Evolutionary conservation across 1,140 invertebrate genomes (phyloP).

Genomic region (Asbolus verrucosus): DNA sequence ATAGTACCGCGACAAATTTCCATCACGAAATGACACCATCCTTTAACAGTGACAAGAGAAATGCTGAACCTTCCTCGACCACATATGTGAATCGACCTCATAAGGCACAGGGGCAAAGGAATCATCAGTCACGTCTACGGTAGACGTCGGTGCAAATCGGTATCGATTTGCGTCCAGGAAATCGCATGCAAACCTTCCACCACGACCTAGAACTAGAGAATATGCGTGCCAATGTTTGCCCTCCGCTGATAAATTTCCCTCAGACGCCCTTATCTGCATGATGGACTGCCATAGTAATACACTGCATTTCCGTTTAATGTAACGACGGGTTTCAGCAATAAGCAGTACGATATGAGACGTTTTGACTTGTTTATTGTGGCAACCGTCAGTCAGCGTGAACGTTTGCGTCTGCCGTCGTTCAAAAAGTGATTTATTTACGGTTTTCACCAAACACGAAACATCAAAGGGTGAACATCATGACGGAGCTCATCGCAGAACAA

Average conservation of each 20-base stretch:
- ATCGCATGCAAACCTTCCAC: conserved; percentile 12
- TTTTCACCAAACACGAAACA: too few species aligned
- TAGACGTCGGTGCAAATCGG: conserved; percentile 1
- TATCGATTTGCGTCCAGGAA: not conserved
- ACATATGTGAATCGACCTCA: too few species aligned
- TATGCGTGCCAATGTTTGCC: conserved; percentile 37
- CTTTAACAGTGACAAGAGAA: too few species aligned
- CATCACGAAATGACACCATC: too few species aligned
- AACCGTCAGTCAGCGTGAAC: not conserved
- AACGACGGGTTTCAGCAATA: conserved; percentile 18
- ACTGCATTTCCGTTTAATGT: conserved; percentile 39
- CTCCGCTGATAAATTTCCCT: conserved; percentile 19
- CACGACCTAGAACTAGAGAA: conserved; percentile 15
- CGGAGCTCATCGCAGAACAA: too few species aligned
- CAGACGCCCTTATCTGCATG: conserved; percentile 40
- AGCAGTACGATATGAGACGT: conserved; percentile 14
- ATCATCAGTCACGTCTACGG: too few species aligned
- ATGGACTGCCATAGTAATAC: conserved; percentile 27
- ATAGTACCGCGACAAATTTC: too few species aligned
- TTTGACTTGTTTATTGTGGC: conserved; percentile 15
- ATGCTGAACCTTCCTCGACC: too few species aligned
- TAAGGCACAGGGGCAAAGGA: too few species aligned
- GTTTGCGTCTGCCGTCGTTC: not conserved
- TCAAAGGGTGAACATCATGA: too few species aligned
- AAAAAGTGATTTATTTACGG: conserved; percentile 11